Evolutionary conservation across 92 coral and sea anemone species (phyloP).

Genomic region (Epizoanthus scotinus): DNA sequence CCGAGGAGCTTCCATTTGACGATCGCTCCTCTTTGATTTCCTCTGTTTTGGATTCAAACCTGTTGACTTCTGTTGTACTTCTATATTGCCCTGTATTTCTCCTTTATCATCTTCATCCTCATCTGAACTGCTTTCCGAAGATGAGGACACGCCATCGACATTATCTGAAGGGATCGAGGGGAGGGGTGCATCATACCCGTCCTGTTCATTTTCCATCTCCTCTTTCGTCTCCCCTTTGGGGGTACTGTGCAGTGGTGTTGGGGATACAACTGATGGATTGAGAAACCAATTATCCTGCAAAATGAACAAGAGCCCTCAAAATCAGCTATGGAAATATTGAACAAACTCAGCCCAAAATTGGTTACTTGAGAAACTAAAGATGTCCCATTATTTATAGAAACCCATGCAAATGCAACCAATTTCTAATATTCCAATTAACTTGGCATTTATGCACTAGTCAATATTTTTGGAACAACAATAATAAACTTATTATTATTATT

Average conservation of each 20-base stretch:
- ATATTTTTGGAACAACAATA: too few species aligned
- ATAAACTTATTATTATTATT: too few species aligned
- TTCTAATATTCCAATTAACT: too few species aligned
- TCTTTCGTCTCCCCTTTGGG: constrained; percentile 29
- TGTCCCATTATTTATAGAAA: too few species aligned
- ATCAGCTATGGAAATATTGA: too few species aligned
- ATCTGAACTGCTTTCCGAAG: constrained; percentile 85
- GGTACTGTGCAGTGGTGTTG: constrained; percentile 49
- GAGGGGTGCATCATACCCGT: constrained; percentile 86
- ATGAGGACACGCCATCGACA: constrained; percentile 54
- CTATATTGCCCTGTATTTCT: constrained; percentile 4
- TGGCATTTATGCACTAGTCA: too few species aligned
- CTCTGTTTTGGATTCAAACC: neutral
- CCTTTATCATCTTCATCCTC: constrained; percentile 70
- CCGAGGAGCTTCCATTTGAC: constrained; percentile 7
- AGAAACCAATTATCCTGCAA: constrained; percentile 55
- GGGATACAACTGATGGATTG: constrained; percentile 31
- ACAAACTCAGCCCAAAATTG: too few species aligned
- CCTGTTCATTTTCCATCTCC: constrained; percentile 44
- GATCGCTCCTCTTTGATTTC: neutral
- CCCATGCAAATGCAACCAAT: too few species aligned
- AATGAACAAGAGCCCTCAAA: neutral
- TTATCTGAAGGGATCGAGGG: constrained; percentile 81
- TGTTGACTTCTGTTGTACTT: neutral
- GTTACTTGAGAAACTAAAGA: neutral